Base-by-base conservation (phyloP, 2,888 invertebrate genomes). In the Abscondita cerata region DNA sequence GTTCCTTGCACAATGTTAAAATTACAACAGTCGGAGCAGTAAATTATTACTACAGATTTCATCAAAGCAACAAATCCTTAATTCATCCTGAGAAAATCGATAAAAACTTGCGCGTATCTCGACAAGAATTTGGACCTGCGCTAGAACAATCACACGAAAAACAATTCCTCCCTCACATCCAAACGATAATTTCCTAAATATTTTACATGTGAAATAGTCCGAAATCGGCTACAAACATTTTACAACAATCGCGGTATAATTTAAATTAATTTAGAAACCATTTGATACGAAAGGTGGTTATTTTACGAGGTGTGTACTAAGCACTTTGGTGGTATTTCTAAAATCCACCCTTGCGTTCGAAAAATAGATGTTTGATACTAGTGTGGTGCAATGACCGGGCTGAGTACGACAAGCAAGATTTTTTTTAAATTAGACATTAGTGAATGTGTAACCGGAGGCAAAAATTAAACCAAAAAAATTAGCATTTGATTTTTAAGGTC, bases 61-160 rank as follows among this genome's bases (percentile, higher is more conserved):
- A 36, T 16, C 18, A 52, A 52, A 52, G 40, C 40, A 38, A 52
- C 34, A 52, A 34, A 44, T 44, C 16, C 44, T 31, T 31, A 25
- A 16, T 57, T 56, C 40, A 33, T 62, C 57, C 53, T 58, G 61
- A 38, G 60, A 64, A 68, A 68, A 68, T 68, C 68, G 64, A 68
- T 68, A 51, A 40, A 50, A 54, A 61, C 68, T 51, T 68, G 68
- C 68, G 68, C 68, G 62, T 62, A 59, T 54, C 61, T 52, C 19
- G 15, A 58, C 31, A 40, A 48, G 54, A 62, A 62, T 67, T 56
- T 53, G 59, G 52, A 64, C 65, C 48, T 67, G 68, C 68, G 68
- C 68, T 57, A 64, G 60, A 67, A 67, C n/a, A 59, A 59, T 50
- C n/a, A 25, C 47, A 36, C 57, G 20, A 34, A 6, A 34, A 52